Base-by-base conservation (phyloP, 2,888 invertebrate species). In the Macaria notata region DNA sequence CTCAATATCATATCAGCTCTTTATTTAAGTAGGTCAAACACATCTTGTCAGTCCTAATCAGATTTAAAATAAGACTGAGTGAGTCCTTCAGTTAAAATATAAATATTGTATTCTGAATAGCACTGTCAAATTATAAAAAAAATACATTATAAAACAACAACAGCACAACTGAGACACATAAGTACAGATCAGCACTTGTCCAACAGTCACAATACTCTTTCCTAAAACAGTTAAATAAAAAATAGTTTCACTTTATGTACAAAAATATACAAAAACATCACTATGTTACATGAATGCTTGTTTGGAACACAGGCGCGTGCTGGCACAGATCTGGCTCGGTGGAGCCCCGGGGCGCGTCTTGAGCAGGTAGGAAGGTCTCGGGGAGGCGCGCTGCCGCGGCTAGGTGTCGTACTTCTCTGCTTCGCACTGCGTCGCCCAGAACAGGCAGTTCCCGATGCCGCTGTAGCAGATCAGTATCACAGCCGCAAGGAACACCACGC, bases 391-490 rank as follows among this genome's bases (percentile, higher is more conserved):
- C 8, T 45, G 49, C 59, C 39, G 41, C 54, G 63, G 65, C 69
- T 88, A 90, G 55, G 87, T 93, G 62, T 93, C 93, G 71, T 93
- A 93, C 57, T 92, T 92, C 62, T 93, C 93, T 3, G 86, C 91
- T 67, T 97, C 96, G 83, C 97, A 97, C 75, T 95, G 95, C 67
- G 92, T 93, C 63, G 94, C 94, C 97, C 98, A 98, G 80, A 99
- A 96, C 64, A 99, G 93, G 86, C 99, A 99, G 87, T 97, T 97
- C 30, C 98, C 98, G 55, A 97, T 94, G 62, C 98, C 98, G 83
- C 97, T 98, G 92, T 98, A 99, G 91, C 99, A 99, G 65, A 99
- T 95, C 29, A 99, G 93, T 75, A 96, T 96, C 54, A 99, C 96
- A 30, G 99, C 97, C 42, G 96, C 95, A 52, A 99, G 89, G 89